phyloP scores from a whole-genome alignment of 2,797 vertebrate genomes.

The Enteromius mattozi region DNA sequence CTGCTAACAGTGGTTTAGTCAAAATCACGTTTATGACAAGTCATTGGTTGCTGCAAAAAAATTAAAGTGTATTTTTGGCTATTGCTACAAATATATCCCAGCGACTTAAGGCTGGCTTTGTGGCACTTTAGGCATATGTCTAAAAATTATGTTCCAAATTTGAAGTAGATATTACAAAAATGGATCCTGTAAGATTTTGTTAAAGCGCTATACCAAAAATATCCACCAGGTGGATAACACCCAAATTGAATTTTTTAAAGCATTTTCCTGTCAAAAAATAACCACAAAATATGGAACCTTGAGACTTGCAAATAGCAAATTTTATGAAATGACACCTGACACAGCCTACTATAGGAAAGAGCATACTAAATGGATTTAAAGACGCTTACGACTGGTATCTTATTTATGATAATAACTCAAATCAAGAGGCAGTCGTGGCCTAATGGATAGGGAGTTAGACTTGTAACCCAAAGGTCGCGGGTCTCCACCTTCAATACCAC shows the following conservation, averaged over 20 bases:
- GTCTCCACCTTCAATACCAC: too few relatives aligned
- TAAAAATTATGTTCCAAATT: neutral
- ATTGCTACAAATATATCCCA: too few relatives aligned
- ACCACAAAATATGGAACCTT: neutral
- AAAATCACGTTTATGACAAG: too few relatives aligned
- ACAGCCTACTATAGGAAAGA: neutral
- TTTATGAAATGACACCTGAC: neutral
- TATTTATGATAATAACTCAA: neutral
- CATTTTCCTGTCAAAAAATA: neutral
- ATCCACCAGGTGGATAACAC: neutral
- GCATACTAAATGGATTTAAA: neutral
- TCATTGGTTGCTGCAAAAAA: neutral
- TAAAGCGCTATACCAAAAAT: neutral
- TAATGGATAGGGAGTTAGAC: too few relatives aligned
- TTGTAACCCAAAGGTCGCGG: too few relatives aligned
- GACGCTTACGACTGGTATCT: too few relatives aligned
- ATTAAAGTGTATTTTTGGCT: neutral
- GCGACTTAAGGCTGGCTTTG: too few relatives aligned
- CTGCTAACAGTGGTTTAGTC: too few relatives aligned
- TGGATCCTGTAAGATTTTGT: neutral
- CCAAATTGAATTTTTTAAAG: neutral
- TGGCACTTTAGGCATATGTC: too few relatives aligned
- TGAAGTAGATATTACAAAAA: neutral
- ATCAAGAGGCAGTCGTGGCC: too few relatives aligned
- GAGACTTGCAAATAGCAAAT: neutral